phyloP scores from a whole-genome alignment of 1,140 invertebrate genomes.

The Drosophila bifasciata region DNA sequence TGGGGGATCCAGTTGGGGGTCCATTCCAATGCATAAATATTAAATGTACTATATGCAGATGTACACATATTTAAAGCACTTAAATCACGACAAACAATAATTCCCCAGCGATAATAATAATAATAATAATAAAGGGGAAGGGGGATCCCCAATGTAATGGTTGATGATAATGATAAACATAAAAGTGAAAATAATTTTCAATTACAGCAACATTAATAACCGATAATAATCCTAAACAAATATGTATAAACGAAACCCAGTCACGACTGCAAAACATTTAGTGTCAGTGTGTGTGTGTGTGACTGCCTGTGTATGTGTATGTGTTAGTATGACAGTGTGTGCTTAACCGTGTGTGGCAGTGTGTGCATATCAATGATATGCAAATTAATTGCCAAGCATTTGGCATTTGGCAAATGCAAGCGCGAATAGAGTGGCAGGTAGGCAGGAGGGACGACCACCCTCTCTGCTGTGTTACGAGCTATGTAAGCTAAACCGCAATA shows the following conservation, averaged over 20 bases:
- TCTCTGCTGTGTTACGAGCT: conserved; percentile 46
- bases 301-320: neutral
- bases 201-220: conserved; percentile 82
- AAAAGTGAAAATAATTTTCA: conserved; percentile 83
- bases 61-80: conserved; percentile 57
- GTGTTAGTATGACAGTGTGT: conserved; percentile 24
- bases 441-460: too few species aligned
- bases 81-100: conserved; percentile 79
- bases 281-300: conserved; percentile 9
- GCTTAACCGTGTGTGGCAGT: conserved; percentile 18
- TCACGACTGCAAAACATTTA: conserved; percentile 27
- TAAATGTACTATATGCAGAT: conserved; percentile 48
- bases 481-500: conserved; percentile 71
- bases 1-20: neutral
- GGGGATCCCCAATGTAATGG: conserved; percentile 42
- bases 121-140: conserved; percentile 34
- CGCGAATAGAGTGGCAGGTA: too few species aligned
- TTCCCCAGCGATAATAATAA: conserved; percentile 71
- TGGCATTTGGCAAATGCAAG: conserved; percentile 56
- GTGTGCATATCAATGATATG: conserved; percentile 81
- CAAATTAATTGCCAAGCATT: conserved; percentile 78
- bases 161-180: conserved; percentile 76
- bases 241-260: conserved; percentile 33
- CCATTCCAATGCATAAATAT: conserved; percentile 64
- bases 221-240: conserved; percentile 83